Conservation (phyloP, 2,888 invertebrate species). For the Eupithecia centaureata region DNA sequence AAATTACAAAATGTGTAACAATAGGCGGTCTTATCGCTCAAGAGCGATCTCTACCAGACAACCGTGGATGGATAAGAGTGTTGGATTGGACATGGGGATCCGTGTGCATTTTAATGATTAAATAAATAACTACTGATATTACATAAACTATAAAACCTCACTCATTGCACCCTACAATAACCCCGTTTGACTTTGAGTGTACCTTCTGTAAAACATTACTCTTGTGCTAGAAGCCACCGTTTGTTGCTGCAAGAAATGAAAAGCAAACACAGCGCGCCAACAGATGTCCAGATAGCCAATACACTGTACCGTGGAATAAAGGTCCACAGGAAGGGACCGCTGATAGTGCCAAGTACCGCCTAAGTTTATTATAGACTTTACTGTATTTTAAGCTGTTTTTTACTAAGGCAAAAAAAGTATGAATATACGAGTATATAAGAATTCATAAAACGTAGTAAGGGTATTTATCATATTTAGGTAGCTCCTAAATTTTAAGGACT, state of each 20-base stretch:
- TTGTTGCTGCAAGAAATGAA: conserved; percentile 81
- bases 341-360: conserved; percentile 28
- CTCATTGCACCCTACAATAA: neutral
- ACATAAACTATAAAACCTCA: no score
- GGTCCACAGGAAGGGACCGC: conserved; percentile 54
- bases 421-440: no score
- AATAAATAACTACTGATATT: no score
- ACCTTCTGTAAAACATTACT: conserved; percentile 9
- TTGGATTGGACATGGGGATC: no score
- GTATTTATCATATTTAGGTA: no score
- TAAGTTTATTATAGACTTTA: conserved; percentile 2
- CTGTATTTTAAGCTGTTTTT: neutral
- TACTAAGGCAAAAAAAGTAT: neutral
- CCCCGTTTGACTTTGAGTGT: neutral
- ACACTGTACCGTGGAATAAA: conserved; percentile 59
- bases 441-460: no score
- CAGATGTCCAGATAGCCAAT: conserved; percentile 84
- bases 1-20: no score
- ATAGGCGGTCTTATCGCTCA: no score
- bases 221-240: conserved; percentile 46
- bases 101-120: no score
- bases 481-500: no score
- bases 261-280: conserved; percentile 78
- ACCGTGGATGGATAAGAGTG: no score
- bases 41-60: no score